Evolutionary conservation across 2,113 vertebrate species (phyloP).

Genomic region (Caranx melampygus): DNA sequence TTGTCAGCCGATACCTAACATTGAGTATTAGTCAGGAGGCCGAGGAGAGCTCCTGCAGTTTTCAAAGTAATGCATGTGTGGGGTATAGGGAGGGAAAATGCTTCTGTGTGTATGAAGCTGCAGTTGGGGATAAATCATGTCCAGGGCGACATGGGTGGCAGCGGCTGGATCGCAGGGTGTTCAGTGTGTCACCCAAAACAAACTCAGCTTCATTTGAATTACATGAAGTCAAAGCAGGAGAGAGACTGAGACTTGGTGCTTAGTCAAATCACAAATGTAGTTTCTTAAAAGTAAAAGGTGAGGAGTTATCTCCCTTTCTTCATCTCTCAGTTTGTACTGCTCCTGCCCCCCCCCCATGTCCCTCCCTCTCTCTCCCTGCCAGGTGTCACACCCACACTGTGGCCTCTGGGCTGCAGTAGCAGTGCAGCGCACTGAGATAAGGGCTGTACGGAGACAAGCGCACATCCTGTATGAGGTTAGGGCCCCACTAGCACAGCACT

Average conservation of each 20-base stretch:
- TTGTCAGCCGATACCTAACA: slow-evolving; percentile 70
- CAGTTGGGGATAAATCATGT: slow-evolving; percentile 46
- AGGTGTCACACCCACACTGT: slow-evolving; percentile 84
- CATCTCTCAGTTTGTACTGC: slow-evolving; percentile 58
- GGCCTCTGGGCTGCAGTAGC: slow-evolving; percentile 77
- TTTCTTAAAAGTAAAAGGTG: slow-evolving; percentile 38
- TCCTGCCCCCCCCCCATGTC: slow-evolving; percentile 12
- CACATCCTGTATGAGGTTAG: slow-evolving; percentile 85
- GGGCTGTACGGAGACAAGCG: slow-evolving; percentile 77
- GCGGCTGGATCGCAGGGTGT: background rate
- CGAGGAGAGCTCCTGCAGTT: slow-evolving; percentile 52
- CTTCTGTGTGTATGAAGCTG: slow-evolving; percentile 3
- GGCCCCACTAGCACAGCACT: slow-evolving; percentile 64
- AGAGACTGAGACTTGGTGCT: background rate
- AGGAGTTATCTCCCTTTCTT: slow-evolving; percentile 52
- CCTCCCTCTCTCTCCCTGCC: slow-evolving; percentile 57
- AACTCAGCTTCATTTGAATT: slow-evolving; percentile 15
- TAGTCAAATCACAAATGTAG: slow-evolving; percentile 22
- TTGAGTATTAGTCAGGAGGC: slow-evolving; percentile 64
- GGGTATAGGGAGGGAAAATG: slow-evolving; percentile 29
- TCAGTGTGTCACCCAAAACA: slow-evolving; percentile 27
- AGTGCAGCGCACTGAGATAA: slow-evolving; percentile 79
- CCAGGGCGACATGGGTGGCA: slow-evolving; percentile 23
- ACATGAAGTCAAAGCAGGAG: background rate
- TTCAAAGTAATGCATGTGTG: slow-evolving; percentile 42